phyloP scores from a whole-genome alignment of 2,797 vertebrate species.

The Denticeps clupeoides region DNA sequence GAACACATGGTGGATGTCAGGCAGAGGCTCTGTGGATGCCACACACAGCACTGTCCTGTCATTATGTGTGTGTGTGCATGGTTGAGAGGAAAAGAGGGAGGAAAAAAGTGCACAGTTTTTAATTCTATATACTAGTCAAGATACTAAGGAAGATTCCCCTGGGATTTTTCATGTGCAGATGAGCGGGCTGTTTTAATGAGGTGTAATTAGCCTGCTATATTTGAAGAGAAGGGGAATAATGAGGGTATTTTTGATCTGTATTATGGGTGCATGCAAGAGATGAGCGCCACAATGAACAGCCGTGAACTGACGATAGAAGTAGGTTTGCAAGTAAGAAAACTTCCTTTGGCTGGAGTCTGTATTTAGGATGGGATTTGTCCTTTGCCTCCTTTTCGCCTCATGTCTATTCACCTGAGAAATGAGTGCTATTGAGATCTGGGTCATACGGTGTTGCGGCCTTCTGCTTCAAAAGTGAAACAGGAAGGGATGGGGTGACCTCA shows the following conservation, averaged over 20 bases:
- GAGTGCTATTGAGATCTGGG: slow-evolving; percentile 3
- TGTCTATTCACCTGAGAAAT: background rate
- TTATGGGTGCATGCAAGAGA: background rate
- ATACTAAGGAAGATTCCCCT: background rate
- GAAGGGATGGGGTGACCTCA: slow-evolving; percentile 1
- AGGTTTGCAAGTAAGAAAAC: no score
- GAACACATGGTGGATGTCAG: background rate
- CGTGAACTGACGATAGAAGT: no score
- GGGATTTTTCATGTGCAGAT: background rate
- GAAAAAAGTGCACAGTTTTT: slow-evolving; percentile 5
- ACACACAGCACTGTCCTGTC: background rate
- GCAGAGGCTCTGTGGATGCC: background rate
- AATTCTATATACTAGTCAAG: background rate
- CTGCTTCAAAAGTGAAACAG: background rate
- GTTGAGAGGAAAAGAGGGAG: background rate
- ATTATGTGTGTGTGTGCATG: background rate
- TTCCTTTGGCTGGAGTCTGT: no score
- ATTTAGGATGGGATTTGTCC: background rate
- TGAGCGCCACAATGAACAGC: no score
- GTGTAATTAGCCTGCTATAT: background rate
- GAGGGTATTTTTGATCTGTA: background rate
- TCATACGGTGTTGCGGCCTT: background rate
- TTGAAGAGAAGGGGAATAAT: background rate
- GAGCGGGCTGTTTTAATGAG: background rate
- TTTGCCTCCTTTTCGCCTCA: background rate